Percentiles rank a stretch among this genome's conserved stretches.
Conservation (phyloP, 2,113 vertebrate species). For the Colistium nudipinnis region DNA sequence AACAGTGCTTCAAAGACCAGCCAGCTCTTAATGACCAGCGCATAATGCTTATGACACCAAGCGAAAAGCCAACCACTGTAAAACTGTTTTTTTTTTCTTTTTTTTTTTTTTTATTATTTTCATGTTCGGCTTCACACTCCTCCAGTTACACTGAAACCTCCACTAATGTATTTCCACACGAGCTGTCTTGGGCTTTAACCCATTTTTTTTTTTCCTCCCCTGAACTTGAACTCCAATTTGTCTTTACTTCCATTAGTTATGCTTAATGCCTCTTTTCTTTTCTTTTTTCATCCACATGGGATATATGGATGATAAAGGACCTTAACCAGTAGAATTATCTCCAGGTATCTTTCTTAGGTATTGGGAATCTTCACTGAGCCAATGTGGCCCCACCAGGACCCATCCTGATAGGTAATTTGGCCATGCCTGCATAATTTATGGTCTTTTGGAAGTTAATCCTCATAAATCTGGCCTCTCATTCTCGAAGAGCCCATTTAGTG, state of each 20-base stretch:
- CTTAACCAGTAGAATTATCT: neutral
- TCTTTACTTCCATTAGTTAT: conserved; percentile 15
- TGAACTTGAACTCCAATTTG: conserved; percentile 5
- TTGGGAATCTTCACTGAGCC: conserved; percentile 53
- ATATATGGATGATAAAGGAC: too few species aligned
- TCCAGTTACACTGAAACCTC: neutral
- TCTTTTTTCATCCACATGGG: neutral
- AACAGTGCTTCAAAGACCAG: conserved; percentile 34
- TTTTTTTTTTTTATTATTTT: too few species aligned
- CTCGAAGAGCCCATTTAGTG: conserved; percentile 69
- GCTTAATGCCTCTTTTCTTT: too few species aligned
- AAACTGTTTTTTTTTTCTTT: too few species aligned
- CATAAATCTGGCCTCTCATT: conserved; percentile 78
- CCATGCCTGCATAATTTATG: conserved; percentile 80
- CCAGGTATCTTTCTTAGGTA: conserved; percentile 20
- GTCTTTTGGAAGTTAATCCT: conserved; percentile 80
- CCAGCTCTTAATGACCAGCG: neutral
- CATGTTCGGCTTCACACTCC: neutral
- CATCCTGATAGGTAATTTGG: conserved; percentile 79
- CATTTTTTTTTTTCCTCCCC: neutral
- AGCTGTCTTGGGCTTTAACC: conserved; percentile 7
- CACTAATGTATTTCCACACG: neutral
- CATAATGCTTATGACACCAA: conserved; percentile 21
- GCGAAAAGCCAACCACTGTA: neutral
- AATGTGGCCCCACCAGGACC: conserved; percentile 58